Evolutionary conservation across 1,140 invertebrate genomes (phyloP), one percentile per base, ranked within the genome.

Genomic region (Drusus annulatus): DNA sequence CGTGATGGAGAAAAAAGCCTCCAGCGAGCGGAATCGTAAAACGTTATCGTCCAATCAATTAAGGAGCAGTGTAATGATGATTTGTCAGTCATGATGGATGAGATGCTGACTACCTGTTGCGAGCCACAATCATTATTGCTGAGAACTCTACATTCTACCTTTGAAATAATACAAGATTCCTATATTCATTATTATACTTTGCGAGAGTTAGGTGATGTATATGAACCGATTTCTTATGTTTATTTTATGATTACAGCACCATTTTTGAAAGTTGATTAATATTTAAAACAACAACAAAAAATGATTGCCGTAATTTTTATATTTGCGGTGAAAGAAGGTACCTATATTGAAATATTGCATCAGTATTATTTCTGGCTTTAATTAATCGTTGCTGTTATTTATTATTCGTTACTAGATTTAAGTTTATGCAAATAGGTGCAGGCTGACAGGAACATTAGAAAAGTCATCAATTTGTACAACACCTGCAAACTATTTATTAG

Each of bases 1-100:
- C 65, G 65, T 69, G 65, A 69, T 69, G 65, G 23, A 16, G 21
- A 74, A 56, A 74, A 23, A 56, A 31, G 17, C 10, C 36, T n/a
- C 45, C 8, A 17, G 52, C 52, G 21, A 56, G 28, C 25, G 13
- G 71, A 65, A 52, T 52, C 45, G 62, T 78, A 78, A 77, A 77
- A 69, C 23, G 76, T 71, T 78, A 71, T 56, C 62, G 62, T 19
- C 76, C 76, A 78, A 78, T 78, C 76, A 78, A 78, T 78, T 78
- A 78, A 19, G 28, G 62, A 58, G 17, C 63, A 51, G 51, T 56
- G 63, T 16, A 78, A 78, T 78, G 63, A 69, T 58, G 76, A 69
- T 69, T 78, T 78, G 76, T 78, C 76, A 76, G 73, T 76, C 56
- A 76, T 60, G 56, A 76, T 60, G 25, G 54, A 76, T 45, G n/a